A percentile compares a stretch with the other conserved stretches of the same genome.
Evolutionary conservation across 1,140 invertebrate species (phyloP).

Genomic region (Drosophila tani): DNA sequence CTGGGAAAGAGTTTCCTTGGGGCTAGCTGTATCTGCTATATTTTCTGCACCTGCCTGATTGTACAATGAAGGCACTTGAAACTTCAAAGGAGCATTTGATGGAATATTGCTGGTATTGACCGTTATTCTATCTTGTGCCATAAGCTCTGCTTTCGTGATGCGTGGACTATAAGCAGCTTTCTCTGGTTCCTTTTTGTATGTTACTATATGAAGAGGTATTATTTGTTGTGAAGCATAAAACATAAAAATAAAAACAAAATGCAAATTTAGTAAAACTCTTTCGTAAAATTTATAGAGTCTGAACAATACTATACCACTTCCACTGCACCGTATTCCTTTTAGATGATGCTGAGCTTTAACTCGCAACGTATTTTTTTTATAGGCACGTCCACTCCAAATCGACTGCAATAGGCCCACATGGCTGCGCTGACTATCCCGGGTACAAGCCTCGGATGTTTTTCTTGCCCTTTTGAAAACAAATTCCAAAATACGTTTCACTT

Average conservation of each 20-base stretch:
- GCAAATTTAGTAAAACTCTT: slow-evolving; percentile 9
- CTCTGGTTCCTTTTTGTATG: slow-evolving; percentile 74
- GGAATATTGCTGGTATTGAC: slow-evolving; percentile 50
- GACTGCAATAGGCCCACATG: slow-evolving; percentile 73
- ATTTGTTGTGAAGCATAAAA: slow-evolving; percentile 1
- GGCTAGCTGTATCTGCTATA: not conserved
- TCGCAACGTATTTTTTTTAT: slow-evolving; percentile 30
- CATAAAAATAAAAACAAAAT: slow-evolving; percentile 27
- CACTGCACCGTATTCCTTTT: slow-evolving; percentile 82
- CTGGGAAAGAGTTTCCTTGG: not conserved
- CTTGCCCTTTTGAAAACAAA: slow-evolving; percentile 61
- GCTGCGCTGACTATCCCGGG: slow-evolving; percentile 76
- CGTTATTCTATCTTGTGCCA: slow-evolving; percentile 22
- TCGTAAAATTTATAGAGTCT: not conserved
- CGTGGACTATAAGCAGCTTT: slow-evolving; percentile 37
- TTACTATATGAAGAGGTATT: slow-evolving; percentile 56
- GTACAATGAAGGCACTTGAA: slow-evolving; percentile 65
- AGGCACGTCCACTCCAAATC: slow-evolving; percentile 57
- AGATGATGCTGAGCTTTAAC: slow-evolving; percentile 72
- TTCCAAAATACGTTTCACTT: slow-evolving; percentile 52
- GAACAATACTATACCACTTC: slow-evolving; percentile 72
- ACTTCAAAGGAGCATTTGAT: slow-evolving; percentile 70
- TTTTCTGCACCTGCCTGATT: not conserved
- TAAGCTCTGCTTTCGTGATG: slow-evolving; percentile 18
- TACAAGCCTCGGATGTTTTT: slow-evolving; percentile 29